A percentile compares a stretch with the other conserved stretches of the same genome.
These are phyloP conservation scores for Theristicus caerulescens DNA, from an alignment of 2,113 vertebrate species.

Conservation along the genomic window DNA sequence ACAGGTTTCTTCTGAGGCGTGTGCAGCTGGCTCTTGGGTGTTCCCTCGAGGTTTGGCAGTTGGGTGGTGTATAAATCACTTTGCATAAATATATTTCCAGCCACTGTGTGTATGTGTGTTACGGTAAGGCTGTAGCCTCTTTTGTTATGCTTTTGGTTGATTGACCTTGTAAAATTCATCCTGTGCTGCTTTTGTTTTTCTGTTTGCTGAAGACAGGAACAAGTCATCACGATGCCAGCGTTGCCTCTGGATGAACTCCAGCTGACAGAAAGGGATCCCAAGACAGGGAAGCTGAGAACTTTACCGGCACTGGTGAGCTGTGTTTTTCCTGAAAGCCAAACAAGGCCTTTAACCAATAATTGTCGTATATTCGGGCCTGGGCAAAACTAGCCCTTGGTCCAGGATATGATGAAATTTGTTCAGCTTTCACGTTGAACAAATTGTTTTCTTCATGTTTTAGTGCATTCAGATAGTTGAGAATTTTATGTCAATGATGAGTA, in stretches of 20 bases:
- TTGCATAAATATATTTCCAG: not conserved
- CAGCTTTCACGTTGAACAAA: not conserved
- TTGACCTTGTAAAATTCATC: not conserved
- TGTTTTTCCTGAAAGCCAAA: not conserved
- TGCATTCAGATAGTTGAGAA: not conserved
- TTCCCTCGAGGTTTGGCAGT: not conserved
- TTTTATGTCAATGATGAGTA: not conserved
- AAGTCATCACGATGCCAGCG: conserved; percentile 65
- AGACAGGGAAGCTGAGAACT: conserved; percentile 79
- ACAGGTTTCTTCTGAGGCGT: not conserved
- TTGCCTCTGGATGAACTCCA: conserved; percentile 90
- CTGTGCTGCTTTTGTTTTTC: not conserved
- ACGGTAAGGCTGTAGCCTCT: not conserved
- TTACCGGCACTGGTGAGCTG: conserved; percentile 88
- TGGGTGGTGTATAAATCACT: not conserved
- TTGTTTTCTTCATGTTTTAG: not conserved
- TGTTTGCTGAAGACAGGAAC: not conserved
- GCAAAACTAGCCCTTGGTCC: not conserved
- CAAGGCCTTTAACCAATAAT: not conserved
- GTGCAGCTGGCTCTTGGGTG: not conserved
- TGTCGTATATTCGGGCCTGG: not conserved
- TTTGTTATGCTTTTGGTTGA: not conserved
- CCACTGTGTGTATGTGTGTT: not conserved
- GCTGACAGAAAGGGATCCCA: conserved; percentile 78
- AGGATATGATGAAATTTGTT: not conserved